phyloP scores from a whole-genome alignment of 2,888 invertebrate genomes.

The Pachliopta kotzebuea region DNA sequence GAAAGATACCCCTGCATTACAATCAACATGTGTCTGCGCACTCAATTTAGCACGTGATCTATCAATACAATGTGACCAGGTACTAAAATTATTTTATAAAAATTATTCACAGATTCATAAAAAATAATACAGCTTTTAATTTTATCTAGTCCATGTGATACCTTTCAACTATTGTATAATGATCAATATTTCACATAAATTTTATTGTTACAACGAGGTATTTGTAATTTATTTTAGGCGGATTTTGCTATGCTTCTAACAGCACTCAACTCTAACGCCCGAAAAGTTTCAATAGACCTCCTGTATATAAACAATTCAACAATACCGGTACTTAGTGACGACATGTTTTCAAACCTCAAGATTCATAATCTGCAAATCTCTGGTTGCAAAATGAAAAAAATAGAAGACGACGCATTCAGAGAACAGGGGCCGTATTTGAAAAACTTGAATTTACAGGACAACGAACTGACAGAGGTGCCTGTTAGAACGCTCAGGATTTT shows the following conservation, averaged over 20 bases:
- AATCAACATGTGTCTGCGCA: conserved; percentile 93
- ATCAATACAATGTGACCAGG: conserved; percentile 94
- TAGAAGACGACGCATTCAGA: conserved; percentile 87
- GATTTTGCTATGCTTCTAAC: conserved; percentile 87
- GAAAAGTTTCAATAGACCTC: conserved; percentile 86
- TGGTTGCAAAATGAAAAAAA: conserved; percentile 86
- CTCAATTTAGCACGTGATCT: conserved; percentile 91
- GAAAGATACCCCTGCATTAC: conserved; percentile 87
- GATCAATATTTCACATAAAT: neutral
- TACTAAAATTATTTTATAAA: conserved; percentile 40
- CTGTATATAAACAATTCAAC: conserved; percentile 94
- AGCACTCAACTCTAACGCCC: conserved; percentile 85
- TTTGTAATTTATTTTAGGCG: conserved; percentile 75
- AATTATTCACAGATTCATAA: neutral
- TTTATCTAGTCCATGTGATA: neutral
- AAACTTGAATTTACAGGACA: conserved; percentile 92
- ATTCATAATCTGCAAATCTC: conserved; percentile 92
- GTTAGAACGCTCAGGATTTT: conserved; percentile 85
- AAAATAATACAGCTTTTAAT: conserved; percentile 1
- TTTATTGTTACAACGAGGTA: neutral
- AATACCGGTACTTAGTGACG: conserved; percentile 83
- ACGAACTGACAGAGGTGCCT: conserved; percentile 89
- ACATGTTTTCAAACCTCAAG: conserved; percentile 84
- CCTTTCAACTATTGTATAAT: neutral
- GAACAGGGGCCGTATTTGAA: conserved; percentile 90